Conservation (phyloP, 2,888 invertebrate species). For the Stenchaetothrips biformis region DNA sequence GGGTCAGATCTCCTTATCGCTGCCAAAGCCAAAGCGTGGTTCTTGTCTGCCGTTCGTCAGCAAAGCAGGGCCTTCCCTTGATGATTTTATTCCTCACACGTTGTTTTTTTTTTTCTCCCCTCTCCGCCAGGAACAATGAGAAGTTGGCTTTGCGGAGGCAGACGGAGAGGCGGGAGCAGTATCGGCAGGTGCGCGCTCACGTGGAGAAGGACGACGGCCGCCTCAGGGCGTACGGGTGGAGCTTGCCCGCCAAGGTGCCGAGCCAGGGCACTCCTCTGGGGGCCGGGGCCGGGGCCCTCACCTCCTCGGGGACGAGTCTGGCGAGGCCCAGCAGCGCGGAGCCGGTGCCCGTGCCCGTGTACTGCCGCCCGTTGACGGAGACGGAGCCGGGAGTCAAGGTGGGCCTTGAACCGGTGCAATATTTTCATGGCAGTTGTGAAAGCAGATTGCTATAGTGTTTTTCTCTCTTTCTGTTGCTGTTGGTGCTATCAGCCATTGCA, state of each 20-base stretch:
- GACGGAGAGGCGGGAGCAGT: constrained; percentile 84
- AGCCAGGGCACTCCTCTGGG: not conserved
- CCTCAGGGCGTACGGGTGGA: constrained; percentile 97
- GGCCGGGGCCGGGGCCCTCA: constrained; percentile 30
- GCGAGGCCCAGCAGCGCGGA: constrained; percentile 44
- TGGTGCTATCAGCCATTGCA: constrained; percentile 42
- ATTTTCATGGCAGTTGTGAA: constrained; percentile 26
- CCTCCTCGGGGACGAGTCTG: not conserved
- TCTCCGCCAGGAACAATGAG: constrained; percentile 58
- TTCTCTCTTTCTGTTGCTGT: not conserved
- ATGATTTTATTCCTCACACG: not conserved
- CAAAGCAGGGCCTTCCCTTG: too few species aligned
- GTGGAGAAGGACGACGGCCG: constrained; percentile 94
- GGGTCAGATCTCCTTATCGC: too few species aligned
- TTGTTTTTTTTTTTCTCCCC: constrained; percentile 29
- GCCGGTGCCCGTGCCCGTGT: constrained; percentile 81
- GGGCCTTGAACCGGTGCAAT: constrained; percentile 32
- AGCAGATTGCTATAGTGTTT: not conserved
- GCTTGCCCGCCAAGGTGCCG: constrained; percentile 69
- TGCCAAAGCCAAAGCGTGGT: too few species aligned
- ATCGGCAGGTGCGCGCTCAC: constrained; percentile 85
- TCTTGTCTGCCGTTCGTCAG: too few species aligned
- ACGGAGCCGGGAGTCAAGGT: constrained; percentile 89
- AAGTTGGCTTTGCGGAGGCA: constrained; percentile 69
- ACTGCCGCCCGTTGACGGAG: constrained; percentile 91